phyloP scores from a whole-genome alignment of 2,797 vertebrate species.

The Nyctibius grandis region DNA sequence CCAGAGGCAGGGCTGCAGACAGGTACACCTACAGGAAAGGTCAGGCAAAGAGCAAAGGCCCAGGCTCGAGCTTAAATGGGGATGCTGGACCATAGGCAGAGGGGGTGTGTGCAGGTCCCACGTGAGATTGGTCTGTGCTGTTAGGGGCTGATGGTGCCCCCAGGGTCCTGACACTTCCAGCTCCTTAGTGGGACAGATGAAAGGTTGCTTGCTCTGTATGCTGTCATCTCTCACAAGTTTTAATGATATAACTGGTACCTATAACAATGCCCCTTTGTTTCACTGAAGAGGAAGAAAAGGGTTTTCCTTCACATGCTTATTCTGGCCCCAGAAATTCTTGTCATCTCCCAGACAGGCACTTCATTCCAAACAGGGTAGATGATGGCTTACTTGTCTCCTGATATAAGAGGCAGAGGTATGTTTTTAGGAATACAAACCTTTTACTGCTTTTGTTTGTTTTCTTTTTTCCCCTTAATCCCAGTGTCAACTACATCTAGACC shows the following conservation, averaged over 20 bases:
- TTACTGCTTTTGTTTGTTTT: not conserved
- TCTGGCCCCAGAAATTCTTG: not conserved
- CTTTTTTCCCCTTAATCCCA: not conserved
- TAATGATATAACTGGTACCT: not conserved
- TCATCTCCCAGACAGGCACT: not conserved
- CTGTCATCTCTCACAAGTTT: not conserved
- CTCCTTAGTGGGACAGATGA: not conserved
- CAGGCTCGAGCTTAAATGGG: not conserved
- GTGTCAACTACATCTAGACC: not conserved
- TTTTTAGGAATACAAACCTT: not conserved
- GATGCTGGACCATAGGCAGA: not conserved
- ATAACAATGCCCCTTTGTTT: not conserved
- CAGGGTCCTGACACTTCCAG: not conserved
- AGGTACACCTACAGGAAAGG: not conserved
- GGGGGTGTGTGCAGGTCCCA: not conserved
- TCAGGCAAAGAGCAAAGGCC: not conserved
- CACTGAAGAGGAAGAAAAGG: not conserved
- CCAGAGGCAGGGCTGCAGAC: not conserved
- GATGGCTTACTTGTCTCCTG: not conserved
- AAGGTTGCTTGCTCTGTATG: not conserved
- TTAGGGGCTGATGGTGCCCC: not conserved
- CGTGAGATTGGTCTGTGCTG: rapidly evolving
- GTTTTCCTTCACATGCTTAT: not conserved
- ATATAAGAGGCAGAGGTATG: not conserved
- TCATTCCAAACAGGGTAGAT: not conserved